Evolutionary conservation across 2,113 vertebrate genomes (phyloP).

Genomic region (Psilopogon haemacephalus): DNA sequence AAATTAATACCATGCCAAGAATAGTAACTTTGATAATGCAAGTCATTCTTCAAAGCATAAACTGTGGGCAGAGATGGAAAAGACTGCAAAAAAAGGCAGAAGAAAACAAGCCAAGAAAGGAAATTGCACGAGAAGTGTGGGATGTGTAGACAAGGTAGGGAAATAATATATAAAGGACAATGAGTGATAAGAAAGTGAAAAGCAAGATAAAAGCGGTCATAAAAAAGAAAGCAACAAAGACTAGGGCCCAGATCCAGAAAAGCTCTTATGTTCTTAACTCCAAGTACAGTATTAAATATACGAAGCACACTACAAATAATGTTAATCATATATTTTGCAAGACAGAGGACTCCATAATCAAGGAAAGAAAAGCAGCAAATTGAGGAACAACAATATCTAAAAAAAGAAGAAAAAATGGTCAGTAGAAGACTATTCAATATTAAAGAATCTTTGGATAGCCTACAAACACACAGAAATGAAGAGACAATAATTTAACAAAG

Average conservation of each 20-base stretch:
- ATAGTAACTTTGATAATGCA: not conserved
- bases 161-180: constrained; percentile 15
- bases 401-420: not conserved
- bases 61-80: not conserved
- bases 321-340: not conserved
- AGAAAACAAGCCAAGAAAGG: not conserved
- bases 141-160: not conserved
- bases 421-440: not conserved
- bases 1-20: not conserved
- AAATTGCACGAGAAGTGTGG: not conserved
- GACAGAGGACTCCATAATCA: not conserved
- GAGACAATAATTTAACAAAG: not conserved
- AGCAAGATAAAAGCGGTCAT: not conserved
- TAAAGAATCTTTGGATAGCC: not conserved
- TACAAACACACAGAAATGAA: not conserved
- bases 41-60: not conserved
- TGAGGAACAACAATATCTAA: not conserved
- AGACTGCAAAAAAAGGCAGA: not conserved
- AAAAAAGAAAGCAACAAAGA: constrained; percentile 3
- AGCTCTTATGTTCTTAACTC: constrained; percentile 34
- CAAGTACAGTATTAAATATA: not conserved
- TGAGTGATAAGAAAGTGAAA: not conserved
- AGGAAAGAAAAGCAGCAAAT: not conserved
- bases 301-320: not conserved
- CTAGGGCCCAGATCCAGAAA: not conserved